Conservation (phyloP, 2,888 invertebrate genomes). For the Neuroscelio doddi region DNA sequence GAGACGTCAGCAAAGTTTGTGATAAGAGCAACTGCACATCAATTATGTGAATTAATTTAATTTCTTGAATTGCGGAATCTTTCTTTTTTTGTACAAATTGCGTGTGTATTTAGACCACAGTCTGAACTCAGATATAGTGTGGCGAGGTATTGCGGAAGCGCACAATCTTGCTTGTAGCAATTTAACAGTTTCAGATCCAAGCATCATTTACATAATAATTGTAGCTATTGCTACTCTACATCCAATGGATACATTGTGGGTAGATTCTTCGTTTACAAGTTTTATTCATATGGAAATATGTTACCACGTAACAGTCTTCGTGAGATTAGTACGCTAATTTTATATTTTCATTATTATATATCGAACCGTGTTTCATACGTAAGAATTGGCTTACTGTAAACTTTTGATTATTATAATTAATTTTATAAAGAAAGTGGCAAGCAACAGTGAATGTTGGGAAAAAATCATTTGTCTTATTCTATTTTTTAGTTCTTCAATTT, state of each 20-base stretch:
- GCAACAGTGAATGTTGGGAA: too few relatives aligned
- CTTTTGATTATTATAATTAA: too few relatives aligned
- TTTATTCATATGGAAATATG: constrained; percentile 40
- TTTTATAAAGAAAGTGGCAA: too few relatives aligned
- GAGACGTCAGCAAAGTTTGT: too few relatives aligned
- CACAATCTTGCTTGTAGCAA: constrained; percentile 43
- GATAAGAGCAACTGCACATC: too few relatives aligned
- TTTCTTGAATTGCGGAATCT: too few relatives aligned
- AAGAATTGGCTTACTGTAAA: too few relatives aligned
- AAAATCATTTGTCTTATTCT: too few relatives aligned
- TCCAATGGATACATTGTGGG: constrained; percentile 29
- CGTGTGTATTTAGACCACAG: constrained; percentile 41
- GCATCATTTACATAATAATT: constrained; percentile 47
- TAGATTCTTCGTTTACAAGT: constrained; percentile 28
- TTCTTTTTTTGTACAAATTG: too few relatives aligned
- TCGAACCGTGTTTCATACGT: background rate
- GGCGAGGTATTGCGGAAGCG: constrained; percentile 32
- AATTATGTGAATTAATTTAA: too few relatives aligned
- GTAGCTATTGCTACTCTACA: constrained; percentile 34
- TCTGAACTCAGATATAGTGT: constrained; percentile 26
- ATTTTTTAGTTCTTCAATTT: too few relatives aligned
- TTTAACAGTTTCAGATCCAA: constrained; percentile 44
- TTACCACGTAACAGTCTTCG: constrained; percentile 31
- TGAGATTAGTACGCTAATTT: constrained; percentile 19
- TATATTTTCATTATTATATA: constrained; percentile 21